Base-by-base conservation (phyloP, 2,797 vertebrate genomes). In the Poeciliopsis paucimaculata region DNA sequence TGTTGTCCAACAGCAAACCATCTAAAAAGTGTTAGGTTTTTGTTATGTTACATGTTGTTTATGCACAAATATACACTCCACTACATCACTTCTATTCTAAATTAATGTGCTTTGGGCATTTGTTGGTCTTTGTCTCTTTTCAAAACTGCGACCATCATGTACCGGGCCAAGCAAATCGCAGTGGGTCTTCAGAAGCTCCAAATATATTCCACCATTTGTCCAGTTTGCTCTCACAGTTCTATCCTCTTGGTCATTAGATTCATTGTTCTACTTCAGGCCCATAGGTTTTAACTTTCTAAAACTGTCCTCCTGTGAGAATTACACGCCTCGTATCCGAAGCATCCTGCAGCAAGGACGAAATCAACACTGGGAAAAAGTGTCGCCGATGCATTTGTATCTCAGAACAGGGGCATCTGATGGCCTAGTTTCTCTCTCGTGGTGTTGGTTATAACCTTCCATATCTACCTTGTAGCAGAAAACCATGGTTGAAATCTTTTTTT, bases 291-390 rank as follows among this genome's bases (percentile, higher is more conserved):
- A 92, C 89, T 84, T 73, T 77, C 92, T 93, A 92, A 94, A 93
- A 93, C 74, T 75, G 92, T 92, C 89, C 78, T 90, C 93, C 92
- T 91, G 78, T 72, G 91, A 93, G 91, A 91, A 87, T 90, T 53
- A 91, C 77, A 51, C 3, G 76, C 36, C 84, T 91, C 78, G 81
- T 84, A 84, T 88, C 82, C 77, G 62, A 91, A 80, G 91, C 92
- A 89, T 93, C 90, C 93, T 93, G 85, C 93, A 94, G 93, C 94
- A 94, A 94, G 92, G 93, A 91, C 93, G 94, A 90, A 93, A 91
- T 93, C 94, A 94, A 94, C 91, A 91, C 78, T n/a, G 80, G 80
- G 78, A 84, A 76, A 82, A 89, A 60, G 81, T 90, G 88, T 86
- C 80, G 79, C 85, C 77, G 26, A 76, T 60, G 75, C 85, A 66